Evolutionary conservation across 2,113 vertebrate species (phyloP).

Genomic region (Cygnus atratus): DNA sequence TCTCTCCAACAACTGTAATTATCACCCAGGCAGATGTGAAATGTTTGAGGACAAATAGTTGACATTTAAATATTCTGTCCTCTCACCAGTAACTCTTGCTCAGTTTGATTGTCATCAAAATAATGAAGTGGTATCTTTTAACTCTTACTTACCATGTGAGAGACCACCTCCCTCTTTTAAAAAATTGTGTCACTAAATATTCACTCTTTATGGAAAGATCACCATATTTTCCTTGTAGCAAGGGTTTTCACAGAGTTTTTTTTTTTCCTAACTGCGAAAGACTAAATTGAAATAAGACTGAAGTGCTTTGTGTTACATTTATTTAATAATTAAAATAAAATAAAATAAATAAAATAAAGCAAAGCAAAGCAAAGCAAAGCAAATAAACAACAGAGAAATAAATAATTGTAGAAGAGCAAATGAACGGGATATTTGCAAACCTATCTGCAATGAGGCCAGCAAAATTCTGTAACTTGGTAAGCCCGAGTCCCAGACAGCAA

Average conservation of each 20-base stretch:
- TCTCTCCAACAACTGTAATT: slow-evolving; percentile 30
- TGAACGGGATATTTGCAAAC: background rate
- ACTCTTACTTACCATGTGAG: background rate
- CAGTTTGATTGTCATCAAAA: background rate
- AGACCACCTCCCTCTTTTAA: background rate
- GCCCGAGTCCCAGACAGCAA: background rate
- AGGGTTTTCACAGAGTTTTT: background rate
- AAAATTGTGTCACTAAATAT: background rate
- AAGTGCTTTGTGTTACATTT: background rate
- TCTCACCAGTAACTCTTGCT: background rate
- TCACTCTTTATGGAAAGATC: background rate
- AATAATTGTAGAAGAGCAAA: background rate
- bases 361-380: background rate
- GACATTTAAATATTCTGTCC: background rate
- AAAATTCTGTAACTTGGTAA: background rate
- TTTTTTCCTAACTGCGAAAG: background rate
- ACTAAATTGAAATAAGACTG: background rate
- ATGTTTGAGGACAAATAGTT: background rate
- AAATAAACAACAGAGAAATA: background rate
- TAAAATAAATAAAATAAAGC: background rate
- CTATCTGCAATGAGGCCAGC: background rate
- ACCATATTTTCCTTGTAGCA: background rate
- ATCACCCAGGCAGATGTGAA: background rate
- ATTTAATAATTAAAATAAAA: background rate
- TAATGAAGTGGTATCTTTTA: background rate